Evolutionary conservation across 2,888 invertebrate genomes (phyloP).

Genomic region (Hypolimnas misippus): DNA sequence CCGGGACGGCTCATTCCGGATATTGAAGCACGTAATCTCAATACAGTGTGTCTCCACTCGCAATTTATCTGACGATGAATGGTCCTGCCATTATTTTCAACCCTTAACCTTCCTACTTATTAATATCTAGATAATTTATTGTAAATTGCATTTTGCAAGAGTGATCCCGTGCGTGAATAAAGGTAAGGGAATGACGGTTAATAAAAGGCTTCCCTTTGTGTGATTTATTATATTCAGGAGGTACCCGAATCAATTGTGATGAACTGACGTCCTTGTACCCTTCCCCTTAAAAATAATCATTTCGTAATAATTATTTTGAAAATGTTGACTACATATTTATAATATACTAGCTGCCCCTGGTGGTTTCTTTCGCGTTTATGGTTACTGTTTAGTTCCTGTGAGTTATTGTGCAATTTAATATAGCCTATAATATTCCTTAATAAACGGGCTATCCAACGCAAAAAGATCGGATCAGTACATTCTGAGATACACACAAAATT

Average conservation of each 20-base stretch:
- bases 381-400: too few species aligned
- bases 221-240: conserved; percentile 37
- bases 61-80: conserved; percentile 83
- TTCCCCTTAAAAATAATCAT: neutral
- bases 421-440: too few species aligned
- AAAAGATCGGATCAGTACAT: too few species aligned
- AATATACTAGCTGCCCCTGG: too few species aligned
- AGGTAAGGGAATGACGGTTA: conserved; percentile 43
- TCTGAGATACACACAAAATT: too few species aligned
- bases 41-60: conserved; percentile 78
- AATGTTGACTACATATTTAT: conserved; percentile 1
- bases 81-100: conserved; percentile 77
- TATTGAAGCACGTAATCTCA: conserved; percentile 84
- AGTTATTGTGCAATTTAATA: too few species aligned
- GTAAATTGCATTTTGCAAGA: conserved; percentile 81
- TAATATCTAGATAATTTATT: conserved; percentile 84
- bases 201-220: conserved; percentile 40
- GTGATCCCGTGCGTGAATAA: conserved; percentile 70
- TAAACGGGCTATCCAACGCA: too few species aligned
- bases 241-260: conserved; percentile 31
- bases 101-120: conserved; percentile 81
- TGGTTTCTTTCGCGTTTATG: too few species aligned
- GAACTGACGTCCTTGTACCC: conserved; percentile 14
- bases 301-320: neutral
- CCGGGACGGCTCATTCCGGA: conserved; percentile 69